Evolutionary conservation across 2,888 invertebrate species (phyloP), one percentile per base, ranked within the genome.

Genomic region (Phyllotreta striolata): DNA sequence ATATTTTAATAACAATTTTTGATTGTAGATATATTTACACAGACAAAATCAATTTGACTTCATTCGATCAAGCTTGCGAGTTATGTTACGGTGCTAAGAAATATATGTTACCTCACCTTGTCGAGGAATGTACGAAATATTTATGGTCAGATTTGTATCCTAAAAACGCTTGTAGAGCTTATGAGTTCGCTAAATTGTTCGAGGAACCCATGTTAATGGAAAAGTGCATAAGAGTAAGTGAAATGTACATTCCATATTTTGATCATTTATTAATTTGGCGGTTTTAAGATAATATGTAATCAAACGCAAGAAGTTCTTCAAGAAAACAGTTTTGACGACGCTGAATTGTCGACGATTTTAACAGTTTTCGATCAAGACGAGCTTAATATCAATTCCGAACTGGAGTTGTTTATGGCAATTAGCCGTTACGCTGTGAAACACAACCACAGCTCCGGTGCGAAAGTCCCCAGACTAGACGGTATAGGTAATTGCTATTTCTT

Each of bases 21-120:
- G n/a, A 55, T 70, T 83, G 34, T 79, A 90, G 89, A 72, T 91
- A 93, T 73, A 91, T 93, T 61, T 94, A 94, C 76, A 91, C 92
- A 6, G 93, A 93, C 73, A 87, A 88, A 69, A 90, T 93, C 41
- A 89, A 90, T 71, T 87, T 93, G 7, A 87, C 87, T 64, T 92
- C 92, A 0, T 93, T 94, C 78, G 93, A 93, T 74, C 90, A 93
- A 76, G 93, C 93, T 0, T 93, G 93, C 78, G 93, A 94, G 74
- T 79, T 94, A 39, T 94, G 93, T 77, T 94, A 94, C 78, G 92
- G 91, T 59, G 93, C 93, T 7, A 94, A 94, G 76, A 94, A 94
- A 76, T 94, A 94, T 74, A 91, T 94, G 90, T 79, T 94, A 60
- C 93, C 93, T 0, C 89, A 90, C 79, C 84, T 94, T 6, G 92